Base-by-base conservation (phyloP, 2,797 vertebrate species). In the Galagoides demidoff region DNA sequence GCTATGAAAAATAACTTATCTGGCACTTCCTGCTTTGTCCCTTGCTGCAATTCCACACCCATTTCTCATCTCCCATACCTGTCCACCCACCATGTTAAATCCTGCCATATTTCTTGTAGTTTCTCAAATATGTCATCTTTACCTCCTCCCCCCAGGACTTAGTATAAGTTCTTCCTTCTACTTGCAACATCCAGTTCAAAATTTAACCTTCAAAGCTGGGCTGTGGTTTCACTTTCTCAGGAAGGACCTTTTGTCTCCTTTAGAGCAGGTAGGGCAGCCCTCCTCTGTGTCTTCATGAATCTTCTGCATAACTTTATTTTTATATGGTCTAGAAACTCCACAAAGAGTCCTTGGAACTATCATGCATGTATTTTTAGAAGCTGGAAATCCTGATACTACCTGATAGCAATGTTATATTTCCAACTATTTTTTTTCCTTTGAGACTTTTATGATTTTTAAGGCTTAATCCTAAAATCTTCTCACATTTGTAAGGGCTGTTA, bases 401-500 rank as follows among this genome's bases (percentile, higher is more conserved):
- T 37, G 49, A 39, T 37, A 89, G 55, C 22, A 74, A 59, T 85
- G 81, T 74, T 95, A 49, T 77, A 77, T 81, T 92, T 92, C 63
- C 71, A 77, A 39, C 66, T 89, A 43, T 64, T 81, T n/a, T 61
- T 92, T 92, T 87, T 77, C 85, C 77, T 94, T 83, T 64, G 66
- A 85, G 34, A 70, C 23, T 82, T 94, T 94, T 82, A 78, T 84
- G 45, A 76, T 92, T 79, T 92, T 20, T 43, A 76, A 93, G n/a
- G 19, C 22, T 90, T 83, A 87, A 82, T 79, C 78, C 34, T 93
- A 84, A 85, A 95, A 87, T 82, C 19, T 12, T 49, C 90, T 81
- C 85, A n/a, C 66, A 83, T 87, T 94, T 94, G 83, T 93, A 84
- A 83, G 86, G 68, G 45, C 39, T 87, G 16, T 73, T 93, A 76